Percentiles rank a stretch among this genome's conserved stretches.
Conservation (phyloP, 1,140 invertebrate genomes). For the Bradysia coprophila region DNA sequence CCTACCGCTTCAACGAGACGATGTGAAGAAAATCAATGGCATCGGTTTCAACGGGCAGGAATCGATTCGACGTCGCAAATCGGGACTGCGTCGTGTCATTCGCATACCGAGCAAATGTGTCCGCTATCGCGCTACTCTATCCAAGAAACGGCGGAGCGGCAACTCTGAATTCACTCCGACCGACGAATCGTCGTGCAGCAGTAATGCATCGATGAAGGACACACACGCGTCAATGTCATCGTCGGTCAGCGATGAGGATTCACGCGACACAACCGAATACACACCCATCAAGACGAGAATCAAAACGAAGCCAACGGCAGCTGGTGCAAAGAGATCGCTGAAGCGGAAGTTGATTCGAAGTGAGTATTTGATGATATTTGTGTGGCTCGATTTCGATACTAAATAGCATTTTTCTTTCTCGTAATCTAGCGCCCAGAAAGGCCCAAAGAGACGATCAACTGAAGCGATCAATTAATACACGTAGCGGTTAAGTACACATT, state of each 20-base stretch:
- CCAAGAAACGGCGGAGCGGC: not conserved
- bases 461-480: too few relatives aligned
- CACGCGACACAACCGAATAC: not conserved
- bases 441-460: too few relatives aligned
- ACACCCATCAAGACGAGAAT: not conserved
- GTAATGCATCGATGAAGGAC: not conserved
- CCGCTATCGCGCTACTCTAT: not conserved
- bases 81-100: constrained; percentile 1
- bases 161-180: not conserved
- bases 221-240: not conserved
- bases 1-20: not conserved
- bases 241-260: not conserved
- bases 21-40: not conserved
- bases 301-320: not conserved
- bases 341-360: too few relatives aligned
- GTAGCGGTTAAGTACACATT: too few relatives aligned
- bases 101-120: not conserved
- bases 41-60: not conserved
- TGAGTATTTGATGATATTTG: too few relatives aligned
- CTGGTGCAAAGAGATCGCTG: too few relatives aligned
- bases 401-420: too few relatives aligned
- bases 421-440: too few relatives aligned
- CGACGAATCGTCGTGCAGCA: constrained; percentile 3
- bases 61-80: not conserved
- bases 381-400: too few relatives aligned